phyloP scores from a whole-genome alignment of 2,113 vertebrate genomes.

The Turnix velox region DNA sequence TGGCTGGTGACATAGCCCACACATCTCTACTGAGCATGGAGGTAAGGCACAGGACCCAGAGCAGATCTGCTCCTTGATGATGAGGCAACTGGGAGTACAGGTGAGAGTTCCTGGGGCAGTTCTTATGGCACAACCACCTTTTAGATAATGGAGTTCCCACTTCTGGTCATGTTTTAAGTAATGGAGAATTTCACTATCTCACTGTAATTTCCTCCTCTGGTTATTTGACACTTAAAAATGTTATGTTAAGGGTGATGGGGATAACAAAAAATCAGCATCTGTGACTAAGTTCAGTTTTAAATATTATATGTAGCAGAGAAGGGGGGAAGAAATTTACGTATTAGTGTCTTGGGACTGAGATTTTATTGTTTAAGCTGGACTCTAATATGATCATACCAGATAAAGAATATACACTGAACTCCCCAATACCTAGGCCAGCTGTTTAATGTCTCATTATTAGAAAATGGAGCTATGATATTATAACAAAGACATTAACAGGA shows the following conservation, averaged over 20 bases:
- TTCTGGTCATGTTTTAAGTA: neutral
- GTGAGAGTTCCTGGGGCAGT: neutral
- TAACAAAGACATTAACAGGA: neutral
- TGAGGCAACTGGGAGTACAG: neutral
- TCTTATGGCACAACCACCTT: neutral
- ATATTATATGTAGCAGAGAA: neutral
- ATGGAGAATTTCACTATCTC: neutral
- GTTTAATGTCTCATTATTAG: neutral
- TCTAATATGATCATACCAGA: neutral
- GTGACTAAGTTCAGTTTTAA: neutral
- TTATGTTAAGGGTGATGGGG: neutral
- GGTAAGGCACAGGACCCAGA: neutral
- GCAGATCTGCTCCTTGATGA: neutral
- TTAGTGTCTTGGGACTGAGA: neutral
- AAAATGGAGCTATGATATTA: neutral
- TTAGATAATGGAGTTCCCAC: neutral
- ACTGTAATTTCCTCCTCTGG: neutral
- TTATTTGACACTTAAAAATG: neutral
- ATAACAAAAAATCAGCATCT: neutral
- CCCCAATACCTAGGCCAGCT: neutral
- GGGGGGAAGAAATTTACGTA: neutral
- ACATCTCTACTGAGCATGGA: neutral
- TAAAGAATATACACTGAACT: neutral
- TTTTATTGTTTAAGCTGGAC: neutral
- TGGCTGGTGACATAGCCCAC: neutral